Percentiles rank a stretch among this genome's conserved stretches.
phyloP scores from a whole-genome alignment of 1,140 invertebrate genomes.

The Adelges cooleyi region DNA sequence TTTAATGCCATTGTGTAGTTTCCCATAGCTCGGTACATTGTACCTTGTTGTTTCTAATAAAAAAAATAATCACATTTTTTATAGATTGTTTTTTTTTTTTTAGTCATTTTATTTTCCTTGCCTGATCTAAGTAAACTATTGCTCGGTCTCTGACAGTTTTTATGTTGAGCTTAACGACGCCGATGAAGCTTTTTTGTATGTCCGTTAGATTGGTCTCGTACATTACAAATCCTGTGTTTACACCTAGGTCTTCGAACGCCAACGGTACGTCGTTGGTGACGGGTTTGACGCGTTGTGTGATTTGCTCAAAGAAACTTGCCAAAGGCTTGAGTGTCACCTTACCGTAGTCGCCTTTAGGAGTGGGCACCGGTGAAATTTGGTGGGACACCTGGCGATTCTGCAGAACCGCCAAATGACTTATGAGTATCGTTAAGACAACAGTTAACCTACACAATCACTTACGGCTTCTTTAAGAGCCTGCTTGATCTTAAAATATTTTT shows the following conservation, averaged over 20 bases:
- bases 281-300: conserved; percentile 15
- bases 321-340: conserved; percentile 41
- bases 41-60: neutral
- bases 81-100: neutral
- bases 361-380: neutral
- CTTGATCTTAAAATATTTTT: conserved; percentile 65
- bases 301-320: conserved; percentile 39
- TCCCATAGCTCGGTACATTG: neutral
- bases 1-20: neutral
- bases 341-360: conserved; percentile 44
- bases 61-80: conserved; percentile 11
- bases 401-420: conserved; percentile 22
- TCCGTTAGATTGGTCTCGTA: conserved; percentile 53
- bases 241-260: conserved; percentile 50
- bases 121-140: conserved; percentile 58
- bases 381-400: conserved; percentile 41
- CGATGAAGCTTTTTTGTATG: conserved; percentile 35
- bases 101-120: conserved; percentile 34
- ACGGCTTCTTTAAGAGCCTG: conserved; percentile 49
- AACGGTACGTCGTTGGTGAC: conserved; percentile 33
- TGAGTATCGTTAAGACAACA: neutral
- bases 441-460: neutral
- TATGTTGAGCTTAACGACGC: conserved; percentile 39
- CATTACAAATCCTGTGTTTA: conserved; percentile 54
- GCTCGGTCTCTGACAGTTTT: conserved; percentile 48